A percentile compares a stretch with the other conserved stretches of the same genome.
These are phyloP conservation scores for Macrosteles quadrilineatus DNA, from an alignment of 1,140 invertebrate genomes.

Conservation along the genomic window DNA sequence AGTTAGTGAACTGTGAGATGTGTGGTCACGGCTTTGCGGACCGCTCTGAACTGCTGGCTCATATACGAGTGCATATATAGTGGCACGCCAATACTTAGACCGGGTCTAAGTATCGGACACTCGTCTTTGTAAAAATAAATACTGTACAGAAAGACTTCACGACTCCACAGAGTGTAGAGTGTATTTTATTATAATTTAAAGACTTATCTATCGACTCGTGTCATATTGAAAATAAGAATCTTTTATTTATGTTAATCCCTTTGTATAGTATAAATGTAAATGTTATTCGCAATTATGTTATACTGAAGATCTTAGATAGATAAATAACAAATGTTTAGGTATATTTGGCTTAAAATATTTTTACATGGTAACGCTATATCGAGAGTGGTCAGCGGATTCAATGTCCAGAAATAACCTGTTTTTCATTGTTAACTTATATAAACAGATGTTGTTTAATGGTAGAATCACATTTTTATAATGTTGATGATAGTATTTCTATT, in stretches of 20 bases:
- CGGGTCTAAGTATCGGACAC: slow-evolving; percentile 2
- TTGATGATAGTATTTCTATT: background rate
- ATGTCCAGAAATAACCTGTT: background rate
- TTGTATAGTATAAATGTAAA: slow-evolving; percentile 14
- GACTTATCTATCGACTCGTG: slow-evolving; percentile 10
- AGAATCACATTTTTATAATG: slow-evolving; percentile 12
- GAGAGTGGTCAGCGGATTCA: background rate
- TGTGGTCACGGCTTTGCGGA: slow-evolving; percentile 72
- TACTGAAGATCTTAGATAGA: slow-evolving; percentile 12
- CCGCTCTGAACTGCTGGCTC: slow-evolving; percentile 68
- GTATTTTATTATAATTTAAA: slow-evolving; percentile 3
- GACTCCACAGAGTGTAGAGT: background rate
- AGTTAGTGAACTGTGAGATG: slow-evolving; percentile 64
- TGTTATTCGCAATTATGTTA: background rate
- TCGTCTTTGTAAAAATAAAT: background rate
- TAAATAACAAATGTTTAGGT: slow-evolving; percentile 11
- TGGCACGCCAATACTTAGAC: slow-evolving; percentile 27
- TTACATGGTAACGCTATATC: background rate
- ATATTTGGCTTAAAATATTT: slow-evolving; percentile 10
- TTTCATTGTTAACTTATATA: slow-evolving; percentile 14
- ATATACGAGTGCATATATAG: slow-evolving; percentile 78
- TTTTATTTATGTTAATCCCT: slow-evolving; percentile 12
- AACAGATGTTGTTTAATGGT: slow-evolving; percentile 4
- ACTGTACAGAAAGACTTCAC: background rate
- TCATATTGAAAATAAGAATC: slow-evolving; percentile 24